Evolutionary conservation across 2,113 vertebrate species (phyloP).

Genomic region (Pteronura brasiliensis): DNA sequence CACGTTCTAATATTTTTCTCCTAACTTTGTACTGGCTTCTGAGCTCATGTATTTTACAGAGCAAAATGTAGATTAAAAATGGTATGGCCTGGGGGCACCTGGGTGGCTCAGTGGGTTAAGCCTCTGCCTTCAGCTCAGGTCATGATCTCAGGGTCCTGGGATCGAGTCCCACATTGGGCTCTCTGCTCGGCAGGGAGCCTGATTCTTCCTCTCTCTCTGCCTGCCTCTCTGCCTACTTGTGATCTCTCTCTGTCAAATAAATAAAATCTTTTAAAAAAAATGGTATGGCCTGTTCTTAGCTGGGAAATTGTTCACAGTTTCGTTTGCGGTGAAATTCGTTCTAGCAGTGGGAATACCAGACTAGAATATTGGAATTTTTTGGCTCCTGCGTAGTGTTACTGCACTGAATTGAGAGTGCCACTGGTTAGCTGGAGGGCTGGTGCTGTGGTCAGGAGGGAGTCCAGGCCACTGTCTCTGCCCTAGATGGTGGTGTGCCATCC

Average conservation of each 20-base stretch:
- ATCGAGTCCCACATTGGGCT: no score
- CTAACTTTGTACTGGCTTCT: not conserved
- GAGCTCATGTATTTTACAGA: conserved; percentile 3
- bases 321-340: not conserved
- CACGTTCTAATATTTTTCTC: not conserved
- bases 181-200: no score
- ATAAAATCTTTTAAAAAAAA: not conserved
- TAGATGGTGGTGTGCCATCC: not conserved
- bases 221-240: no score
- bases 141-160: no score
- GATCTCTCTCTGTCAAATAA: no score
- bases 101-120: no score
- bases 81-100: not conserved
- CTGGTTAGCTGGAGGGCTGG: not conserved
- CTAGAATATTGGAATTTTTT: not conserved
- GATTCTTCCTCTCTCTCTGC: no score
- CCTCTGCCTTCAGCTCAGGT: no score
- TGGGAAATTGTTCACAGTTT: not conserved
- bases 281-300: not conserved
- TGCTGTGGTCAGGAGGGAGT: not conserved
- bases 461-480: not conserved
- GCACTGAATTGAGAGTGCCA: not conserved
- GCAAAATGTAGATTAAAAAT: not conserved
- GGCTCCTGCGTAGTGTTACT: not conserved
- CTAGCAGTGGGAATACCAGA: not conserved